phyloP scores from a whole-genome alignment of 1,140 invertebrate species.

The Galleria mellonella region DNA sequence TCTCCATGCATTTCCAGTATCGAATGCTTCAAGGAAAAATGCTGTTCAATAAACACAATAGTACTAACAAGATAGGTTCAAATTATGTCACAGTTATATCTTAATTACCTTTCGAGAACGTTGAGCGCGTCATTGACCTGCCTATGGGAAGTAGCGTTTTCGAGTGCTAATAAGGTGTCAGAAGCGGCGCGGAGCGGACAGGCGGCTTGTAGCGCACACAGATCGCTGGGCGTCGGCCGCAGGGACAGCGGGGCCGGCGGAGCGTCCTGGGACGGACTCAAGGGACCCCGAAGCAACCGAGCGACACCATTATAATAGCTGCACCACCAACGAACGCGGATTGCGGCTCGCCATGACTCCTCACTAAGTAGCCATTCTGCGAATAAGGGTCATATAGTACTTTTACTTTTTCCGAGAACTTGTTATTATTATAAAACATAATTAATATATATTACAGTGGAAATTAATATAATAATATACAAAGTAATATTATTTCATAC shows the following conservation, averaged over 20 bases:
- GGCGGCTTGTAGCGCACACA: conserved; percentile 61
- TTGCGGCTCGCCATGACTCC: conserved; percentile 45
- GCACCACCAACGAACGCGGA: conserved; percentile 74
- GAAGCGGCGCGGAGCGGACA: conserved; percentile 68
- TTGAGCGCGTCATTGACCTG: conserved; percentile 72
- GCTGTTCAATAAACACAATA: no score
- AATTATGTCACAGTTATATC: no score
- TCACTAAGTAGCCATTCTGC: conserved; percentile 60
- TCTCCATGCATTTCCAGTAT: no score
- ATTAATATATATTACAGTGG: no score
- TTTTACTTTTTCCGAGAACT: no score
- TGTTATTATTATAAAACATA: no score
- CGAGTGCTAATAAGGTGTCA: conserved; percentile 73
- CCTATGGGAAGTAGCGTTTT: conserved; percentile 77
- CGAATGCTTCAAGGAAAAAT: no score
- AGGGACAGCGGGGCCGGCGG: conserved; percentile 35
- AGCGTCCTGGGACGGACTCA: background rate
- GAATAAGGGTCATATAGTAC: no score
- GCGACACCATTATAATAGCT: conserved; percentile 63
- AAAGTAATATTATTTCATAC: no score
- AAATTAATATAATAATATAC: no score
- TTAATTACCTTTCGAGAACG: conserved; percentile 72
- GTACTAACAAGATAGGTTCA: no score
- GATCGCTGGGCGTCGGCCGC: conserved; percentile 62
- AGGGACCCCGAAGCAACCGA: conserved; percentile 33